Evolutionary conservation across 2,888 invertebrate species (phyloP), one percentile per base, ranked within the genome.

Genomic region (Pyrochroa serraticornis): DNA sequence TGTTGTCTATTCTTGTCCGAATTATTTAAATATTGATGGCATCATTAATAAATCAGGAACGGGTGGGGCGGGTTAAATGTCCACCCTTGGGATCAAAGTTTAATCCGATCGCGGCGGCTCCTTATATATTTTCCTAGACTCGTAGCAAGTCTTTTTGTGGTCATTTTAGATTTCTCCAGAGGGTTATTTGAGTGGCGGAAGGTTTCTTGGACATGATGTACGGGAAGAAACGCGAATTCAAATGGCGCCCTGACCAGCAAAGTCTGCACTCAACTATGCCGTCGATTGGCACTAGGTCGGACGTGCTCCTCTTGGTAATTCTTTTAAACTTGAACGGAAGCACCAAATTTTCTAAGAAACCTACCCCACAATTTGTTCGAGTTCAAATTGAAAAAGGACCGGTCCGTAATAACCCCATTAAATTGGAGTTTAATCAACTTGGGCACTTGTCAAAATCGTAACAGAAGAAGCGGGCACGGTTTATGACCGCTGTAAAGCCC

Each of bases 181-280:
- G 70, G 61, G 62, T 63, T 64, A 64, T 67, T 62, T 52, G 39
- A 45, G 22, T 53, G 37, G 61, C 48, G 49, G 64, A 64, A 62
- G 65, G 63, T 64, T 65, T 63, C 60, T 56, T 52, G 60, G 66
- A 67, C 73, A 74, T 73, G 75, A 75, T 74, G 68, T 71, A 73
- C 71, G 68, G 66, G 65, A 63, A 66, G 66, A 71, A 67, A 67
- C 64, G 66, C 62, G 71, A 68, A 73, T 73, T 71, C 71, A 70
- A 71, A 74, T 73, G 64, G 68, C 65, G 32, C 49, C 52, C 49
- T 9, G 49, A 53, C 47, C 45, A 38, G 63, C 64, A 63, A 56
- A 54, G 57, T 56, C 49, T 63, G 58, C 60, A 64, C 65, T 69
- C 65, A 66, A 49, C 61, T 65, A 67, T 70, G 64, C 69, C 62